phyloP scores from a whole-genome alignment of 1,140 invertebrate species.

The Cydia amplana region DNA sequence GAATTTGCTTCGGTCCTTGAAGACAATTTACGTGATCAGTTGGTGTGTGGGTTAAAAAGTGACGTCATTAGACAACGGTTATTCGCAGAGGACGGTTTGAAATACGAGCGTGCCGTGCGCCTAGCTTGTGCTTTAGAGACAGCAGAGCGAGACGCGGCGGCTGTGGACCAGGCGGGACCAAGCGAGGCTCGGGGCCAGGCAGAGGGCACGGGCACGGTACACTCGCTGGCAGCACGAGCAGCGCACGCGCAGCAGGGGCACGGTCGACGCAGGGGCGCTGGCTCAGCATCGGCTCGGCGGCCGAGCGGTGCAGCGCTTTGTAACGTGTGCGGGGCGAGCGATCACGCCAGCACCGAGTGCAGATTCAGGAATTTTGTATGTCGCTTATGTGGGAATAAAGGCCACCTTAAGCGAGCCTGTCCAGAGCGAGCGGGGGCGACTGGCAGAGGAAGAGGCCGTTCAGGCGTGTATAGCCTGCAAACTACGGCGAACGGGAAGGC shows the following conservation, averaged over 20 bases:
- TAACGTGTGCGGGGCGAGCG: constrained; percentile 5
- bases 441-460: neutral
- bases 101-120: neutral
- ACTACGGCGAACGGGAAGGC: neutral
- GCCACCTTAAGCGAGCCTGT: constrained; percentile 4
- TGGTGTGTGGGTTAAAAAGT: constrained; percentile 31
- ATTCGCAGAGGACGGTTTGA: constrained; percentile 14
- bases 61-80: constrained; percentile 26
- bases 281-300: neutral
- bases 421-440: neutral
- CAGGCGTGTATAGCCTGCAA: neutral
- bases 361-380: constrained; percentile 17
- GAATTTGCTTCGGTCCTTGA: constrained; percentile 13
- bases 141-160: constrained; percentile 24
- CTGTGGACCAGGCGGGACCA: neutral
- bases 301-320: neutral
- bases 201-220: neutral
- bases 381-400: neutral
- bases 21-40: constrained; percentile 34
- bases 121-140: constrained; percentile 4
- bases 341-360: neutral
- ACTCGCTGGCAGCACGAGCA: neutral
- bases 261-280: neutral
- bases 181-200: neutral
- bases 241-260: neutral